Evolutionary conservation across 1,140 invertebrate genomes (phyloP).

Genomic region (Euborellia annulipes): DNA sequence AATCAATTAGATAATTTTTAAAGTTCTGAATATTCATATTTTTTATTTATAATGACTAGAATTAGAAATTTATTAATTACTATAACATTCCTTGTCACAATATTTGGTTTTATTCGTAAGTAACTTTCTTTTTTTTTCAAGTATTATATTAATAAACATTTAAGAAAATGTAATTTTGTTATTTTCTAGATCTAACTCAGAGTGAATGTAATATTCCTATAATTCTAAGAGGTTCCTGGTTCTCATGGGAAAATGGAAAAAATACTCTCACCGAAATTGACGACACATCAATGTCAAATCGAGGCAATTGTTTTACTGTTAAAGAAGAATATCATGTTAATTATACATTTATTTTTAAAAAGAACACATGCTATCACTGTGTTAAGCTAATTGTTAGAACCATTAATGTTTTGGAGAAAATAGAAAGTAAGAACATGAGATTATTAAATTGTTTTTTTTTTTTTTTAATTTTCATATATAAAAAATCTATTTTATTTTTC

Average conservation of each 20-base stretch:
- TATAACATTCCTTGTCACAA: too few relatives aligned
- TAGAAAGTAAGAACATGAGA: constrained; percentile 47
- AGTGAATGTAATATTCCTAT: constrained; percentile 42
- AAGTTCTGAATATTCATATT: too few relatives aligned
- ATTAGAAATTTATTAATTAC: too few relatives aligned
- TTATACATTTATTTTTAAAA: constrained; percentile 68
- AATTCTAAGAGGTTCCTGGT: constrained; percentile 71
- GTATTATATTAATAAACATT: too few relatives aligned
- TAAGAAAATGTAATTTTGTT: too few relatives aligned
- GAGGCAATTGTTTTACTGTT: constrained; percentile 55
- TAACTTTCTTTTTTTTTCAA: too few relatives aligned
- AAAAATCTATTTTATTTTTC: constrained; percentile 21
- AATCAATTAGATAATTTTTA: too few relatives aligned
- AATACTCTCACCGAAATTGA: constrained; percentile 73
- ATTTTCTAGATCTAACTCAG: background rate
- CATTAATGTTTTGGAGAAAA: constrained; percentile 78
- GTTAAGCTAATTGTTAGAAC: constrained; percentile 72
- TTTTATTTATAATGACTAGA: too few relatives aligned
- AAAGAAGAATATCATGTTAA: constrained; percentile 59
- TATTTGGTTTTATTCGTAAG: too few relatives aligned
- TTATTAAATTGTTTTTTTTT: constrained; percentile 3
- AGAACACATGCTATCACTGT: constrained; percentile 60
- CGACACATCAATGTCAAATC: constrained; percentile 49
- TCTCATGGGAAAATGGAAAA: constrained; percentile 73
- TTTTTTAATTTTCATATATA: background rate